phyloP scores from a whole-genome alignment of 2,888 invertebrate genomes.

The Eupithecia inturbata region DNA sequence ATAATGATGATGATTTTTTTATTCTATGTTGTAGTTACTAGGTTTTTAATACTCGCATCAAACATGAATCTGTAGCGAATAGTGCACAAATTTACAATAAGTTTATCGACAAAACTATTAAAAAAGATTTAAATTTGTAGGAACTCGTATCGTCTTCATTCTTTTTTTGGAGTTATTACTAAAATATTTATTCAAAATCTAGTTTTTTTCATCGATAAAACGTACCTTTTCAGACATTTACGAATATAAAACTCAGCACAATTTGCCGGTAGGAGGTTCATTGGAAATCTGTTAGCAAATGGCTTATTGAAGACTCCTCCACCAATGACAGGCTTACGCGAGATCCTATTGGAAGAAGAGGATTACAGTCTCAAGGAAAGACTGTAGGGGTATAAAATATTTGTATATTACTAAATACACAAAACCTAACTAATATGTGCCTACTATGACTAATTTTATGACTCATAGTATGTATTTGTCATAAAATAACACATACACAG shows the following conservation, averaged over 20 bases:
- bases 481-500: neutral
- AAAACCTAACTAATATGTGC: neutral
- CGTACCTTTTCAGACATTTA: conserved; percentile 22
- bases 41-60: neutral
- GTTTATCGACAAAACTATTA: neutral
- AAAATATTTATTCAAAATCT: neutral
- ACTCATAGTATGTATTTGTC: no score
- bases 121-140: neutral
- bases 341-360: conserved; percentile 44
- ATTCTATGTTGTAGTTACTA: neutral
- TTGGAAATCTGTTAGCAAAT: conserved; percentile 45
- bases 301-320: conserved; percentile 41
- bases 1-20: neutral
- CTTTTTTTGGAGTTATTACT: neutral
- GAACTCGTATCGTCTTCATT: neutral
- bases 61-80: neutral
- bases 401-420: conserved; percentile 33
- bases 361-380: conserved; percentile 40
- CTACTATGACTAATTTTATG: neutral
- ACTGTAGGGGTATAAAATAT: conserved; percentile 27
- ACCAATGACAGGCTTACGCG: conserved; percentile 44
- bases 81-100: neutral
- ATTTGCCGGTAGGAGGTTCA: conserved; percentile 34
- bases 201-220: conserved; percentile 7
- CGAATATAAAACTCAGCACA: conserved; percentile 33